Percentiles rank a stretch among this genome's conserved stretches.
Conservation (phyloP, 2,113 vertebrate species). For the Toxotes chatareus region DNA sequence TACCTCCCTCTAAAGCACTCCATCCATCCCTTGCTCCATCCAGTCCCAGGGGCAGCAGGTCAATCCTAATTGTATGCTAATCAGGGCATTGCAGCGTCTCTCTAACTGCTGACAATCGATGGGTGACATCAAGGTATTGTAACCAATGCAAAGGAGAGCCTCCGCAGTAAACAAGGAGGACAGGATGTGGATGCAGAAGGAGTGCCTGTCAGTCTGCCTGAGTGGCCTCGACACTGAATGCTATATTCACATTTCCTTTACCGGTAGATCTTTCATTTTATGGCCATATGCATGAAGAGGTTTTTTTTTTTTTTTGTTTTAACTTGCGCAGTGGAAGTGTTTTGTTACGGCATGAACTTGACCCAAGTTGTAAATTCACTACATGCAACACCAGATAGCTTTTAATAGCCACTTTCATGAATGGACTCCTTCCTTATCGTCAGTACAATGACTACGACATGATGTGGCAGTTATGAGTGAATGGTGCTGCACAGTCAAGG, state of each 20-base stretch:
- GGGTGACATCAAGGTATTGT: conserved; percentile 73
- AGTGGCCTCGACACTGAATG: conserved; percentile 4
- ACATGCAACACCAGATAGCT: not conserved
- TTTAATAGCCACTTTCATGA: conserved; percentile 30
- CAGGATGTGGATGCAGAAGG: conserved; percentile 57
- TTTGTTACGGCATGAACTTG: conserved; percentile 6
- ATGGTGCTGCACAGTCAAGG: conserved; percentile 35
- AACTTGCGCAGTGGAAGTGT: not conserved
- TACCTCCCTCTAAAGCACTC: conserved; percentile 59
- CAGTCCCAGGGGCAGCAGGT: conserved; percentile 80
- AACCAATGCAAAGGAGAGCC: conserved; percentile 71
- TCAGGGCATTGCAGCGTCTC: conserved; percentile 66
- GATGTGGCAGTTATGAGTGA: conserved; percentile 30
- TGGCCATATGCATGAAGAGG: not conserved
- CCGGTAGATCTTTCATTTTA: conserved; percentile 13
- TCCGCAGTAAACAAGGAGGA: conserved; percentile 67
- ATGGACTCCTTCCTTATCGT: conserved; percentile 32
- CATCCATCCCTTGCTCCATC: conserved; percentile 63
- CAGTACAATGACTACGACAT: not conserved
- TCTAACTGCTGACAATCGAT: conserved; percentile 73
- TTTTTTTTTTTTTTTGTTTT: not conserved
- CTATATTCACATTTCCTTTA: conserved; percentile 15
- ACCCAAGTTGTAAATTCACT: conserved; percentile 1
- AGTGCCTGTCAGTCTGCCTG: conserved; percentile 40
- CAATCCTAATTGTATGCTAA: conserved; percentile 84